Percentiles rank a stretch among this genome's conserved stretches.
Conservation (phyloP, 1,140 invertebrate species). For the Micrasema minimum region DNA sequence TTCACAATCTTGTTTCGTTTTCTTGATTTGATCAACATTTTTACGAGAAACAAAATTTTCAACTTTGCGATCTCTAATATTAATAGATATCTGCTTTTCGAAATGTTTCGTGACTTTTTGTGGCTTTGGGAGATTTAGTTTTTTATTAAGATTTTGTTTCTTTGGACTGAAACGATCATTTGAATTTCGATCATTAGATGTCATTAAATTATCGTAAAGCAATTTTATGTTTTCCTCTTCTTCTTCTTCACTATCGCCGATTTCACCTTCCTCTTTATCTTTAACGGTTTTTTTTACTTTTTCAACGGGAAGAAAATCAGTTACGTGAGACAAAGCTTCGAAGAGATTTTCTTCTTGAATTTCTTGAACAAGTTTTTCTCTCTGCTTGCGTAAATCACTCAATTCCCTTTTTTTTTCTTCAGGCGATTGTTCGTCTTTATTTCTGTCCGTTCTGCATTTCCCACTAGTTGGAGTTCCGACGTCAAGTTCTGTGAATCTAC, state of each 20-base stretch:
- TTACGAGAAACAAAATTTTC: too few relatives aligned
- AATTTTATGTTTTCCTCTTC: constrained; percentile 58
- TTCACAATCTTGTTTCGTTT: too few relatives aligned
- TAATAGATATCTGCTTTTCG: too few relatives aligned
- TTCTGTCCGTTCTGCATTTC: background rate
- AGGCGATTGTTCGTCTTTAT: background rate
- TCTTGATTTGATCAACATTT: too few relatives aligned
- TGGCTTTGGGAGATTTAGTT: too few relatives aligned
- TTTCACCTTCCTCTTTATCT: constrained; percentile 63
- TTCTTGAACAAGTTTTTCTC: constrained; percentile 24
- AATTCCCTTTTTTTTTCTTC: constrained; percentile 16
- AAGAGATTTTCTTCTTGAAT: constrained; percentile 27
- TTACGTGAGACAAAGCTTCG: constrained; percentile 14
- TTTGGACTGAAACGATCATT: too few relatives aligned
- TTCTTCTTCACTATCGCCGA: constrained; percentile 65
- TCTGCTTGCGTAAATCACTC: constrained; percentile 28
- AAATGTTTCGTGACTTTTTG: too few relatives aligned
- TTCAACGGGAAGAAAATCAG: constrained; percentile 31
- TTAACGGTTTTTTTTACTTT: constrained; percentile 44
- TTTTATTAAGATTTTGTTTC: too few relatives aligned
- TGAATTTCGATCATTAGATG: too few relatives aligned
- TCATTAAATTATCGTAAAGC: constrained; percentile 20
- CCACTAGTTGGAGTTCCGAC: background rate
- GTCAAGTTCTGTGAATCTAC: background rate
- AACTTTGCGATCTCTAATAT: too few relatives aligned